phyloP scores from a whole-genome alignment of 37 sponge, comb jelly and placozoan genomes.

The Hormiphora californensis region DNA sequence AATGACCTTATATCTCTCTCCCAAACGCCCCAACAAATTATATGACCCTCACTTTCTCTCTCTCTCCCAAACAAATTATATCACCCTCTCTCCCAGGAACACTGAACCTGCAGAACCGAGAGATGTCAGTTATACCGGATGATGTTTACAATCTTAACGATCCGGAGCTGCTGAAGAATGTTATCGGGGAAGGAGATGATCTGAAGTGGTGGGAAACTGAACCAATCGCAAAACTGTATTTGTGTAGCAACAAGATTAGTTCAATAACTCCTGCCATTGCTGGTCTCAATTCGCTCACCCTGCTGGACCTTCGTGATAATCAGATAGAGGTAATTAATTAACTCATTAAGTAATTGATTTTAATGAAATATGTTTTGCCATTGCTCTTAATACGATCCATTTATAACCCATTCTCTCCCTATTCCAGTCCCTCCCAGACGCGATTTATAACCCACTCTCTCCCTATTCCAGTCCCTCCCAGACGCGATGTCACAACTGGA shows the following conservation, averaged over 20 bases:
- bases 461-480: not conserved
- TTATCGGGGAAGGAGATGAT: conserved; percentile 2
- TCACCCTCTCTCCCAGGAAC: no score
- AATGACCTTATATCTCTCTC: no score
- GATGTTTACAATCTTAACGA: conserved; percentile 50
- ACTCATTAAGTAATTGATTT: not conserved
- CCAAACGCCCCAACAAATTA: no score
- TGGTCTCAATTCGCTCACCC: conserved; percentile 41
- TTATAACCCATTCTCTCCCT: no score
- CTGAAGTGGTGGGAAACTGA: conserved; percentile 55
- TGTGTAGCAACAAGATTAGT: conserved; percentile 51
- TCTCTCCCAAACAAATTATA: no score
- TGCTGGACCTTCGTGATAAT: conserved; percentile 41
- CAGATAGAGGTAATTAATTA: conserved; percentile 8
- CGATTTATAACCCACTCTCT: no score
- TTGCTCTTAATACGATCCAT: no score
- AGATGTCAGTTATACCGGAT: conserved; percentile 35
- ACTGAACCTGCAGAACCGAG: conserved; percentile 53
- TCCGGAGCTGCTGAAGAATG: conserved; percentile 7
- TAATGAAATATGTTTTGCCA: not conserved
- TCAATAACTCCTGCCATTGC: conserved; percentile 38
- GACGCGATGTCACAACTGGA: conserved; percentile 38
- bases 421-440: not conserved
- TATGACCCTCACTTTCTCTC: no score
- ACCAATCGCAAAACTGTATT: conserved; percentile 41